Evolutionary conservation across 2,797 vertebrate genomes (phyloP).

Genomic region (Hipposideros larvatus): DNA sequence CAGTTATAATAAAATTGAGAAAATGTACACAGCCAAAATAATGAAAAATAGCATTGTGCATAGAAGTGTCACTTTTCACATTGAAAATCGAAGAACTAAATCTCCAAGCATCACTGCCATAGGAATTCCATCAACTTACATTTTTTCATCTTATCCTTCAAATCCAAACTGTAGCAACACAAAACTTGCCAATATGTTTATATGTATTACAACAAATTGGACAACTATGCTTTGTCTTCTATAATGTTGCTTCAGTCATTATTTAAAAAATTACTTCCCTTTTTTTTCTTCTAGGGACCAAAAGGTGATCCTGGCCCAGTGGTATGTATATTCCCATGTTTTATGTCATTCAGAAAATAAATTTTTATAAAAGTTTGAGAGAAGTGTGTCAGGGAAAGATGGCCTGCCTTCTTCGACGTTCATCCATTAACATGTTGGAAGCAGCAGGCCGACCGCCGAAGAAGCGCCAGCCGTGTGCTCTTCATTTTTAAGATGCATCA

Average conservation of each 20-base stretch:
- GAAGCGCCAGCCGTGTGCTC: not conserved
- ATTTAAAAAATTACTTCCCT: constrained; percentile 66
- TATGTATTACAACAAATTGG: not conserved
- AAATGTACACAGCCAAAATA: not conserved
- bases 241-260: not conserved
- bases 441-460: not conserved
- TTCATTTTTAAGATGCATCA: not conserved
- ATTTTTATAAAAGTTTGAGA: constrained; percentile 5
- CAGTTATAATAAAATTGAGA: not conserved
- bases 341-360: not conserved
- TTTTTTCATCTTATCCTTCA: constrained; percentile 39
- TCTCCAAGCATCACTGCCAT: not conserved
- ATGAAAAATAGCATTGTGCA: not conserved
- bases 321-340: constrained; percentile 89
- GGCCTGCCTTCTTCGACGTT: not conserved
- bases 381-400: not conserved
- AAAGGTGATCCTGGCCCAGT: constrained; percentile 95
- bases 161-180: not conserved
- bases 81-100: constrained; percentile 9
- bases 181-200: not conserved
- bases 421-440: not conserved
- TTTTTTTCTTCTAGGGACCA: constrained; percentile 91
- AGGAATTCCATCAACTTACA: not conserved
- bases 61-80: not conserved
- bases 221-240: not conserved